A percentile compares a stretch with the other conserved stretches of the same genome.
phyloP scores from a whole-genome alignment of 2,113 vertebrate species.

The Hystrix brachyura region DNA sequence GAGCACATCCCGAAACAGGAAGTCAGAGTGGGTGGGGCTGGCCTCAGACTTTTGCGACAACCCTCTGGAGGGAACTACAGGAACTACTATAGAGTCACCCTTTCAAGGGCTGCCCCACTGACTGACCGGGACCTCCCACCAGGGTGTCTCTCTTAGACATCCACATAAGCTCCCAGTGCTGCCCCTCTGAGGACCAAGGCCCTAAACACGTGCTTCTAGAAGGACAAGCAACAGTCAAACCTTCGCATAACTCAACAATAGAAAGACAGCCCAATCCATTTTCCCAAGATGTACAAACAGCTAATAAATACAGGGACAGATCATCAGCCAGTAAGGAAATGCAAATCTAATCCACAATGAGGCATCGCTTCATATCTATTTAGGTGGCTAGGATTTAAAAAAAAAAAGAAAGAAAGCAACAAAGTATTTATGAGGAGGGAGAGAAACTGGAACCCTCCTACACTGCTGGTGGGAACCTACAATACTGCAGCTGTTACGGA shows the following conservation, averaged over 20 bases:
- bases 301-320: conserved; percentile 25
- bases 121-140: background rate
- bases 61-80: background rate
- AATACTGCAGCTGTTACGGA: conserved; percentile 39
- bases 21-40: background rate
- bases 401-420: background rate
- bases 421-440: background rate
- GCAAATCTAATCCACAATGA: conserved; percentile 30
- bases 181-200: background rate
- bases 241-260: background rate
- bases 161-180: background rate
- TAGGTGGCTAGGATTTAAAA: conserved; percentile 5
- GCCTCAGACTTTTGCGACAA: background rate
- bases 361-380: background rate
- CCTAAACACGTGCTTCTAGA: background rate
- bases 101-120: background rate
- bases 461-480: background rate
- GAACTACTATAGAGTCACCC: background rate
- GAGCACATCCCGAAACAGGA: background rate
- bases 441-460: background rate
- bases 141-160: background rate
- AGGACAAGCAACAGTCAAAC: background rate
- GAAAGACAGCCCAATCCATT: background rate
- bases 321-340: background rate
- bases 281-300: conserved; percentile 36